These are phyloP conservation scores for Pygoscelis adeliae DNA, from an alignment of 2,113 vertebrate species.

Conservation along the genomic window DNA sequence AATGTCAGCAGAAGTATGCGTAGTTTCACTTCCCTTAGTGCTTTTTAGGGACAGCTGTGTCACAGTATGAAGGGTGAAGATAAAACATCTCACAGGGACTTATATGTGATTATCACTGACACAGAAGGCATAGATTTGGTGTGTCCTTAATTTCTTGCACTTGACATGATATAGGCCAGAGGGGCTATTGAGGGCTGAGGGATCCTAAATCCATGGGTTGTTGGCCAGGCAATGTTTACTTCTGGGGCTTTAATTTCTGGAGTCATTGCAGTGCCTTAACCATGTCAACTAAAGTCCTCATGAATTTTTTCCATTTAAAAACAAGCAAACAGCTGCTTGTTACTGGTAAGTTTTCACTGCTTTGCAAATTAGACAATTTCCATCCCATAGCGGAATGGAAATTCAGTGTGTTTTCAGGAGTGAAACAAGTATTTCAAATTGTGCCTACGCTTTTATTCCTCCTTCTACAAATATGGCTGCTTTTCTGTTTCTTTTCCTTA, in stretches of 20 bases:
- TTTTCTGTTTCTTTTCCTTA: background rate
- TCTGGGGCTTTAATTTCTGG: background rate
- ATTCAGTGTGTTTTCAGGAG: background rate
- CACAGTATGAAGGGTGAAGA: background rate
- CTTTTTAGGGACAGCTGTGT: background rate
- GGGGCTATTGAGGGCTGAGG: background rate
- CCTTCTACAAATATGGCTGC: background rate
- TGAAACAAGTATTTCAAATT: background rate
- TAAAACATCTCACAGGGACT: background rate
- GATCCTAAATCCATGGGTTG: background rate
- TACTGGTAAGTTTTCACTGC: background rate
- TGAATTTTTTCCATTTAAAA: background rate
- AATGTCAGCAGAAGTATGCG: background rate
- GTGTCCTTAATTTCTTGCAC: background rate
- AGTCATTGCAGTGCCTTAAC: background rate
- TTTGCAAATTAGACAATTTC: background rate
- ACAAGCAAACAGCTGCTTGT: background rate
- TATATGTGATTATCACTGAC: background rate
- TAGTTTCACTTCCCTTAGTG: background rate
- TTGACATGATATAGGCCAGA: background rate
- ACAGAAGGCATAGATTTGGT: background rate
- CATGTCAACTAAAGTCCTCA: background rate
- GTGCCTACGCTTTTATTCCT: background rate
- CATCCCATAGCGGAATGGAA: background rate
- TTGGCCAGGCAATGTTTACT: background rate